Evolutionary conservation across 2,113 vertebrate species (phyloP).

Genomic region (Phalacrocorax carbo): DNA sequence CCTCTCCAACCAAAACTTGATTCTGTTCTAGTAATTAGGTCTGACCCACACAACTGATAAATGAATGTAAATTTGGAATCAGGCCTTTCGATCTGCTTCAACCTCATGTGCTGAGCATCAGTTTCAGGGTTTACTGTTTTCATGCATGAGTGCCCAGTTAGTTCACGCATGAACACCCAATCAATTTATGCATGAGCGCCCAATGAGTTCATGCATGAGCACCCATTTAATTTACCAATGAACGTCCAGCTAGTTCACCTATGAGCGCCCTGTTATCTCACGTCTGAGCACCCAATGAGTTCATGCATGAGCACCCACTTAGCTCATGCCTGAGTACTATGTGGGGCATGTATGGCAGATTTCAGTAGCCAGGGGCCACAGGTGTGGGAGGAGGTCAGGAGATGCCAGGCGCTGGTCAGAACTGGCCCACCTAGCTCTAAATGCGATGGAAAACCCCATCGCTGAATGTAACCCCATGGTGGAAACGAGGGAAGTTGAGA

Average conservation of each 20-base stretch:
- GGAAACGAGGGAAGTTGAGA: not conserved
- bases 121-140: not conserved
- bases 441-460: not conserved
- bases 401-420: not conserved
- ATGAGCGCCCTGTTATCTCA: not conserved
- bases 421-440: not conserved
- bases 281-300: not conserved
- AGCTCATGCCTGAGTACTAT: not conserved
- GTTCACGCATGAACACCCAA: not conserved
- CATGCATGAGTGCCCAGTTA: not conserved
- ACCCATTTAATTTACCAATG: not conserved
- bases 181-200: not conserved
- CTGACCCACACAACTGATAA: not conserved
- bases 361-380: not conserved
- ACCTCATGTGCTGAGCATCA: not conserved
- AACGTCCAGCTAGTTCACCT: not conserved
- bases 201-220: not conserved
- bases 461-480: fast-evolving
- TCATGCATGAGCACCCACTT: not conserved
- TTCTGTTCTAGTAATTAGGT: not conserved
- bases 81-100: not conserved
- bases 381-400: not conserved
- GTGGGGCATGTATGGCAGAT: not conserved
- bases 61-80: not conserved
- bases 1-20: not conserved